Base-by-base conservation (phyloP, 1,140 invertebrate species). In the Diabrotica virgifera region DNA sequence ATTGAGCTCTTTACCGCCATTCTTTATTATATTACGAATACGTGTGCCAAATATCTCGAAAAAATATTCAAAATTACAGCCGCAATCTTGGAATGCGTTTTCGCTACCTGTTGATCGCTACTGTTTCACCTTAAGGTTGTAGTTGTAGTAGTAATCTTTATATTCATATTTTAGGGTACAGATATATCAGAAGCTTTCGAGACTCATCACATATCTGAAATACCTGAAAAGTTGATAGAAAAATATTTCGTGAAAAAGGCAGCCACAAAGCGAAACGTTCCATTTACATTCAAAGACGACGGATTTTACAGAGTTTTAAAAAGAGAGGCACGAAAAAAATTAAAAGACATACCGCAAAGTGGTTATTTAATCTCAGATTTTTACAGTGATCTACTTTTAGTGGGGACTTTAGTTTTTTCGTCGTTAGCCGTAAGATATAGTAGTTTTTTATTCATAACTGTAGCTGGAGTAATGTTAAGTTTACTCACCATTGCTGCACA, bases 141-240 rank as follows among this genome's bases (percentile, higher is more conserved):
- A 24, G 24, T 24, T 24, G 24, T 24, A 24, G 24, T 24, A 24
- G n/a, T n/a, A n/a, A n/a, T n/a, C n/a, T n/a, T n/a, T 24, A 24
- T 24, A 24, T 24, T 24, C 1, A 24, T 46, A 10, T 76, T 78
- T 52, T 68, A 83, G 73, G 88, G 87, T 0, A 89, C 85, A 0
- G 89, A 91, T 69, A 89, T 91, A 4, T 90, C 89, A 2, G 89
- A 91, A 78, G 80, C 83, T 8, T 91, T 90, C 64, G 86, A 90
- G 80, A 68, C 72, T 0, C 86, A 85, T 76, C 89, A 88, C 70
- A 69, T 86, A 14, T 77, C 78, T 2, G 40, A 60, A 0, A 76
- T 65, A 10, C 81, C 87, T 0, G 77, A 82, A 60, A 79, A 77
- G 36, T 69, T 89, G 38, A 75, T 91, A 3, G 74, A 78, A 5